Percentiles rank a stretch among this genome's conserved stretches.
phyloP scores from a whole-genome alignment of 1,140 invertebrate species.

The Ceratina calcarata region DNA sequence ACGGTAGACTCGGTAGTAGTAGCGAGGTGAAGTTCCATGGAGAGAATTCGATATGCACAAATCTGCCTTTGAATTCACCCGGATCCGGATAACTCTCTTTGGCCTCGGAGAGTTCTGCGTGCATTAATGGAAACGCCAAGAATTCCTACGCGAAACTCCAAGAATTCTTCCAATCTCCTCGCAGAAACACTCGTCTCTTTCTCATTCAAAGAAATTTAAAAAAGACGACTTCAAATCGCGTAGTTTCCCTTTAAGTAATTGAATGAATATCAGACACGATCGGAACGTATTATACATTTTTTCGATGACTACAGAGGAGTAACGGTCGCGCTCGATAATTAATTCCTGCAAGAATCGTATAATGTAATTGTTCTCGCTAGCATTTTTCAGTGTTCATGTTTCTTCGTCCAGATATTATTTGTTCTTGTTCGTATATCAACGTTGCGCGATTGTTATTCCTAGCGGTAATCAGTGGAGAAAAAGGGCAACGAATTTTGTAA shows the following conservation, averaged over 20 bases:
- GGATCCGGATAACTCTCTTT: constrained; percentile 35
- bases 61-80: constrained; percentile 33
- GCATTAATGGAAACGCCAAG: constrained; percentile 5
- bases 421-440: no score
- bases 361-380: no score
- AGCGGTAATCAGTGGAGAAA: not conserved
- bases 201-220: no score
- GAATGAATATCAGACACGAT: no score
- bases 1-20: no score
- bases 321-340: not conserved
- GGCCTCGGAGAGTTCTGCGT: not conserved
- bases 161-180: not conserved
- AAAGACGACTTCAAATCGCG: not conserved
- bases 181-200: not conserved
- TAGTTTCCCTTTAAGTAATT: no score
- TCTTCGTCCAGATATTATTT: not conserved
- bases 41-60: constrained; percentile 34
- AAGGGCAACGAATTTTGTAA: constrained; percentile 22
- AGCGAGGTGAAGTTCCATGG: not conserved
- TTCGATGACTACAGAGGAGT: no score
- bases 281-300: no score
- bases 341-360: not conserved
- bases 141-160: constrained; percentile 1
- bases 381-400: not conserved
- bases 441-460: not conserved